A percentile compares a stretch with the other conserved stretches of the same genome.
Evolutionary conservation across 2,797 vertebrate species (phyloP).

Genomic region (Coracias cyanogaster): DNA sequence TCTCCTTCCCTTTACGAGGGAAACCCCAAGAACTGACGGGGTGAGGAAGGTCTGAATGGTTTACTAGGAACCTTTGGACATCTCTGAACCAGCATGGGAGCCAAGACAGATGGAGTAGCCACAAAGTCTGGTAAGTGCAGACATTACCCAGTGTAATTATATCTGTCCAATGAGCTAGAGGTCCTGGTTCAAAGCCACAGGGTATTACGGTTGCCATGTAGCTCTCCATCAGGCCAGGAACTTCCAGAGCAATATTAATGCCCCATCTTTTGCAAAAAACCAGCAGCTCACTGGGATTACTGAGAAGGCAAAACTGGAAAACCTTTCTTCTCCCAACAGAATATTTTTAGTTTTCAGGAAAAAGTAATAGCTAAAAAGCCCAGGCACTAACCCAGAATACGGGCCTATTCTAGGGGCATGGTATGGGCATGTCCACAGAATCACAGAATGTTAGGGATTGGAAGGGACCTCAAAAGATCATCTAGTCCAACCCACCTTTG

Average conservation of each 20-base stretch:
- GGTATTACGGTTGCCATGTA: neutral
- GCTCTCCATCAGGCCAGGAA: neutral
- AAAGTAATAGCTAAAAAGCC: neutral
- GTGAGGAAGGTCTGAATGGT: neutral
- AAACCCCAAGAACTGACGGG: neutral
- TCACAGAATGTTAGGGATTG: too few species aligned
- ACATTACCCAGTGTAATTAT: neutral
- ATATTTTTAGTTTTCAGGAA: neutral
- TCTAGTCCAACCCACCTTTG: neutral
- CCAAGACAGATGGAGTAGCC: neutral
- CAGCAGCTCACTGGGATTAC: neutral
- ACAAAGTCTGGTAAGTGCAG: neutral
- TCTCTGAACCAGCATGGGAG: neutral
- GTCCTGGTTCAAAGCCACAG: neutral
- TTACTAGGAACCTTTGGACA: neutral
- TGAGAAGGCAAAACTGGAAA: neutral
- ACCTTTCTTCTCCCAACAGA: neutral
- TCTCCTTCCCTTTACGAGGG: neutral
- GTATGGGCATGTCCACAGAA: neutral
- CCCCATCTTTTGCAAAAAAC: neutral
- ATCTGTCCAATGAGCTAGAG: neutral
- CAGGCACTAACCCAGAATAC: too few species aligned
- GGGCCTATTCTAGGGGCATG: neutral
- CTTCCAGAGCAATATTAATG: neutral
- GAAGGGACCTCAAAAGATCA: too few species aligned